Evolutionary conservation across 64 coral and sea anemone genomes (phyloP).

Genomic region (Exaiptasia diaphana): DNA sequence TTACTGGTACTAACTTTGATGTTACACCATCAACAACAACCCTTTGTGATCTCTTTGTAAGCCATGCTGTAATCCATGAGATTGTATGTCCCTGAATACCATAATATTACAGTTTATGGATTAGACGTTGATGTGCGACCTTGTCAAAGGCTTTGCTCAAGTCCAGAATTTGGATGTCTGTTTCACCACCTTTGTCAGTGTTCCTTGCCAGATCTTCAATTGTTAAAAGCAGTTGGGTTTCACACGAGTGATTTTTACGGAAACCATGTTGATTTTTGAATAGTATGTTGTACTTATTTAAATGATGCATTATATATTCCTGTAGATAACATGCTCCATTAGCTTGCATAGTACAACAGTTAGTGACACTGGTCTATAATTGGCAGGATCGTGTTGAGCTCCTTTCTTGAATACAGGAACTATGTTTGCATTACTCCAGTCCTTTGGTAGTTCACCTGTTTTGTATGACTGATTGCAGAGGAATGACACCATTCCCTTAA

Average conservation of each 20-base stretch:
- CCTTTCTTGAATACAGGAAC: slow-evolving; percentile 46
- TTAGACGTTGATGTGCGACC: slow-evolving; percentile 19
- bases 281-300: slow-evolving; percentile 30
- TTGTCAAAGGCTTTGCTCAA: slow-evolving; percentile 53
- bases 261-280: slow-evolving; percentile 51
- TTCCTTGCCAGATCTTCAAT: slow-evolving; percentile 43
- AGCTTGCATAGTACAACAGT: slow-evolving; percentile 49
- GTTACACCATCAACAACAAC: slow-evolving; percentile 12
- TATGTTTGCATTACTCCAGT: slow-evolving; percentile 36
- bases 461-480: slow-evolving; percentile 4
- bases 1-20: slow-evolving; percentile 8
- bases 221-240: slow-evolving; percentile 40
- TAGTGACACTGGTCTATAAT: slow-evolving; percentile 50
- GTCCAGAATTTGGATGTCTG: slow-evolving; percentile 23
- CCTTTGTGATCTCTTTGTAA: slow-evolving; percentile 46
- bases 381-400: slow-evolving; percentile 16
- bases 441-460: slow-evolving; percentile 19
- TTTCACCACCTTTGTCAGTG: slow-evolving; percentile 40
- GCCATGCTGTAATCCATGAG: slow-evolving; percentile 20
- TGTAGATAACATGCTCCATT: slow-evolving; percentile 45
- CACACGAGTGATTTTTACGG: slow-evolving; percentile 56
- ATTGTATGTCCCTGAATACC: slow-evolving; percentile 29
- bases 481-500: background rate
- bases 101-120: slow-evolving; percentile 32
- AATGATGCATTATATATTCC: slow-evolving; percentile 11